Percentiles rank a stretch among this genome's conserved stretches.
phyloP scores from a whole-genome alignment of 2,113 vertebrate genomes.

The Condylura cristata region DNA sequence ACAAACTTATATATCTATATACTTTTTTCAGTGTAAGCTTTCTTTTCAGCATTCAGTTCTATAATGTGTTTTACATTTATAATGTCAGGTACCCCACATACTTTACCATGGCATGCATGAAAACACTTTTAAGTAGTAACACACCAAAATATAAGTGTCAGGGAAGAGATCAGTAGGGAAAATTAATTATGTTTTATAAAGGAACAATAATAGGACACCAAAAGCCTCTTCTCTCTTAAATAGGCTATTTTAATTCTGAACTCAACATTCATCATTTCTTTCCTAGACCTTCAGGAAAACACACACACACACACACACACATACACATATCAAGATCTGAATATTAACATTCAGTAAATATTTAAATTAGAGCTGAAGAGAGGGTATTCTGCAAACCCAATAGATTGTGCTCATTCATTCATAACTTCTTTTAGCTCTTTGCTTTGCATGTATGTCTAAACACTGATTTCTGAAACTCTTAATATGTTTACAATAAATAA shows the following conservation, averaged over 20 bases:
- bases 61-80: neutral
- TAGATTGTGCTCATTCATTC: slow-evolving; percentile 61
- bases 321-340: slow-evolving; percentile 37
- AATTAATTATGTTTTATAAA: slow-evolving; percentile 54
- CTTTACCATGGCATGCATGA: neutral
- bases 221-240: slow-evolving; percentile 18
- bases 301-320: neutral
- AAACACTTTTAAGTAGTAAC: slow-evolving; percentile 35
- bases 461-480: slow-evolving; percentile 44
- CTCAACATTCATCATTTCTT: slow-evolving; percentile 49
- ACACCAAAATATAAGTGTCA: neutral
- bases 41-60: neutral
- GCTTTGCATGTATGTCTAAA: slow-evolving; percentile 47
- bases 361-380: slow-evolving; percentile 64
- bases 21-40: neutral
- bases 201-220: slow-evolving; percentile 24
- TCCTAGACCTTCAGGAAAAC: slow-evolving; percentile 44
- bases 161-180: neutral
- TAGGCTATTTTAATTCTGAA: slow-evolving; percentile 55
- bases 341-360: slow-evolving; percentile 70
- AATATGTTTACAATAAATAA: slow-evolving; percentile 48
- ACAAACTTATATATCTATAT: neutral
- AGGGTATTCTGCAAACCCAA: slow-evolving; percentile 35
- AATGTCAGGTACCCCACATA: neutral
- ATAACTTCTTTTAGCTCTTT: slow-evolving; percentile 60